Percentiles rank a stretch among this genome's conserved stretches.
Conservation (phyloP, 2,113 vertebrate species). For the Micronisus gabar region DNA sequence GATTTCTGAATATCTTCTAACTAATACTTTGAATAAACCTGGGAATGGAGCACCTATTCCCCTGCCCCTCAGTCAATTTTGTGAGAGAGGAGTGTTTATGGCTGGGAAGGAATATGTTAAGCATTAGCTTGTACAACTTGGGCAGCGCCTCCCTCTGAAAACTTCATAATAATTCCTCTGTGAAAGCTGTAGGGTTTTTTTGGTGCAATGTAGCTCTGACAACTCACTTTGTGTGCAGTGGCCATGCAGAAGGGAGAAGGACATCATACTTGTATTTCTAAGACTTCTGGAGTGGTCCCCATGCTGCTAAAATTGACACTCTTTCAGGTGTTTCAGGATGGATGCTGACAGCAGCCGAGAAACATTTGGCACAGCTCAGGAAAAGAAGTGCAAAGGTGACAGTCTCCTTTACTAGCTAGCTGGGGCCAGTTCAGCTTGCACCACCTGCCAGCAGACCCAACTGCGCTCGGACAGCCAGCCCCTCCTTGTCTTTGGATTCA, state of each 20-base stretch:
- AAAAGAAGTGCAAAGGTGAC: background rate
- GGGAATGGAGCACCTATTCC: background rate
- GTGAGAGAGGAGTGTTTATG: background rate
- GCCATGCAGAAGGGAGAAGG: background rate
- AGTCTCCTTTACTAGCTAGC: background rate
- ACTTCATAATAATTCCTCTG: background rate
- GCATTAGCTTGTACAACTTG: background rate
- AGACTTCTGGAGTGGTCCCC: background rate
- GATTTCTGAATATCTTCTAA: background rate
- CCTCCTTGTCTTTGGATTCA: background rate
- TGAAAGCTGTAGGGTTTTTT: background rate
- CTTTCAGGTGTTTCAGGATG: background rate
- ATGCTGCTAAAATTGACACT: background rate
- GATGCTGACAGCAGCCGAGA: background rate
- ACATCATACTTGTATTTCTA: background rate
- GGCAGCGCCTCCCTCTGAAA: background rate
- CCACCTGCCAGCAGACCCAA: background rate
- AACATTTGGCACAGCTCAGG: background rate
- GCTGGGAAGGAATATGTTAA: background rate
- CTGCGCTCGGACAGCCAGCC: background rate
- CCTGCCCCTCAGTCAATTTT: rapidly evolving
- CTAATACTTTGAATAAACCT: background rate
- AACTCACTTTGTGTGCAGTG: background rate
- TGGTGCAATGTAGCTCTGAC: background rate
- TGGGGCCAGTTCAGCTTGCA: background rate